Conservation (phyloP, 2,797 vertebrate species). For the Hydrolagus colliei region DNA sequence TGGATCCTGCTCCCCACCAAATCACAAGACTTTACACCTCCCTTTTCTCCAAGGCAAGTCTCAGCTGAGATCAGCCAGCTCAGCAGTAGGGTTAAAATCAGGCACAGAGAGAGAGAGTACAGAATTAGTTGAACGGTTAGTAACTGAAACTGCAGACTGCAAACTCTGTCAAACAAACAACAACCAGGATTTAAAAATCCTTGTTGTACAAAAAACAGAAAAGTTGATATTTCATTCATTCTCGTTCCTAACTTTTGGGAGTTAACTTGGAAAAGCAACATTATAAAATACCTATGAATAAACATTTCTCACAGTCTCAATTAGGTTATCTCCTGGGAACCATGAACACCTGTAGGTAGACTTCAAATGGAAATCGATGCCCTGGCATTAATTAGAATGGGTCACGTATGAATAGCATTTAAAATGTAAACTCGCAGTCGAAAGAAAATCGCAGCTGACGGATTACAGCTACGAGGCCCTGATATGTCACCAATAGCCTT, state of each 20-base stretch:
- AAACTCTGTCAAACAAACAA: not conserved
- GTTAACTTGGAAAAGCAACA: not conserved
- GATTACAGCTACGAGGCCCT: conserved; percentile 8
- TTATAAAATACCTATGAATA: not conserved
- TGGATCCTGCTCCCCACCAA: too few species aligned
- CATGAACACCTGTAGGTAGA: not conserved
- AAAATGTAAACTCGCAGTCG: conserved; percentile 8
- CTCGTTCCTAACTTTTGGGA: not conserved
- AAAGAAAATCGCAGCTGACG: conserved; percentile 22
- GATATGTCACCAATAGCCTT: conserved; percentile 16
- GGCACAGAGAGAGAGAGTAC: too few species aligned
- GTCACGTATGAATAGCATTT: conserved; percentile 16
- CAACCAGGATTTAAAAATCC: not conserved
- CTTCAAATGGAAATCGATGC: not conserved
- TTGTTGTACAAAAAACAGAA: not conserved
- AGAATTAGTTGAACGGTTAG: not conserved
- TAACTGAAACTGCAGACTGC: not conserved
- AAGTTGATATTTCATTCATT: not conserved
- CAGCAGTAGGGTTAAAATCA: too few species aligned
- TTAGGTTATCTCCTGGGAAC: not conserved
- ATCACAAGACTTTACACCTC: too few species aligned
- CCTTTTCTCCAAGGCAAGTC: too few species aligned
- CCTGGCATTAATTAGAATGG: conserved; percentile 18
- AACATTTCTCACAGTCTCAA: not conserved
- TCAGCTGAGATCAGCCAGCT: too few species aligned